Conservation (phyloP, 2,888 invertebrate genomes). For the Euproctis similis region DNA sequence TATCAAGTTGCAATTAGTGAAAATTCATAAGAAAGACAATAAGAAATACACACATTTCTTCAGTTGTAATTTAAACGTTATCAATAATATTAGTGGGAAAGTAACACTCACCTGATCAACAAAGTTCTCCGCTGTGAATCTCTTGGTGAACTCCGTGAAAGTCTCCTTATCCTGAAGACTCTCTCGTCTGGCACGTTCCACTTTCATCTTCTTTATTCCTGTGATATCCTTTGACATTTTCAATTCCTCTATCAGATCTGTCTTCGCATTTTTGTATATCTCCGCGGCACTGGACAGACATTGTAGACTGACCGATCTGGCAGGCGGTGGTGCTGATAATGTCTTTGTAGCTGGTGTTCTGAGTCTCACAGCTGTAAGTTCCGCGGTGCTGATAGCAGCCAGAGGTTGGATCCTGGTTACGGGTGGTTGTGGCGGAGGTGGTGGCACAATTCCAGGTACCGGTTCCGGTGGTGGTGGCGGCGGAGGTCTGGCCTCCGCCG, state of each 20-base stretch:
- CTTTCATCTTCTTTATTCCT: conserved; percentile 95
- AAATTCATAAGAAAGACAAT: too few species aligned
- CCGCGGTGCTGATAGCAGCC: conserved; percentile 91
- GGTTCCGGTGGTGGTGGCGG: conserved; percentile 72
- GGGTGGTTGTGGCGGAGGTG: conserved; percentile 52
- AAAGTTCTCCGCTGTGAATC: conserved; percentile 90
- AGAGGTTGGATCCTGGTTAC: conserved; percentile 77
- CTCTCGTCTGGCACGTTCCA: conserved; percentile 90
- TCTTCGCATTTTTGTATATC: conserved; percentile 84
- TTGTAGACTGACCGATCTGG: conserved; percentile 84
- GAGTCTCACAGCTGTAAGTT: conserved; percentile 88
- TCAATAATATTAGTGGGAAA: too few species aligned
- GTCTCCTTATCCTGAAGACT: conserved; percentile 88
- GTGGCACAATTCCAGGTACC: conserved; percentile 37
- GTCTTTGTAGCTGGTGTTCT: conserved; percentile 86
- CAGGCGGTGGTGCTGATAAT: conserved; percentile 82
- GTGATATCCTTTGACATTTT: conserved; percentile 94
- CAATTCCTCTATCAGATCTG: conserved; percentile 92
- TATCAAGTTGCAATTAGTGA: too few species aligned
- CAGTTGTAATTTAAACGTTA: too few species aligned
- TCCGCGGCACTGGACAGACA: conserved; percentile 80
- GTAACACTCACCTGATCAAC: conserved; percentile 91
- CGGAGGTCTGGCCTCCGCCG: conserved; percentile 77
- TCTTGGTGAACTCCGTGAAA: conserved; percentile 87
- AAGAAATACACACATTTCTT: too few species aligned